phyloP scores from a whole-genome alignment of 2,888 invertebrate species.

The Zele albiditarsus region DNA sequence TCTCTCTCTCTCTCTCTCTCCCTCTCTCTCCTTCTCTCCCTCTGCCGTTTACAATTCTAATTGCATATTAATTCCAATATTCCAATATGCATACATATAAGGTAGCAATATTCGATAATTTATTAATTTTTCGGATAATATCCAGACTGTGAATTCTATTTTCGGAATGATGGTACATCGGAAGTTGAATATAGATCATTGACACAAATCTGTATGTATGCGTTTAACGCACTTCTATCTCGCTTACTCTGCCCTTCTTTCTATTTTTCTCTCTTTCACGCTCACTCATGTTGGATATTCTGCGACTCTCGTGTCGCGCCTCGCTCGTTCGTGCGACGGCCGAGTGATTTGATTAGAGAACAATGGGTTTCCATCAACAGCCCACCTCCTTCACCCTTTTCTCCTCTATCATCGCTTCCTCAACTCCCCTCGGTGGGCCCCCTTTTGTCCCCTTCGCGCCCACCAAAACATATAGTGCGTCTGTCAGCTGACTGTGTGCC shows the following conservation, averaged over 20 bases:
- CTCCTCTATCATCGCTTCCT: slow-evolving; percentile 38
- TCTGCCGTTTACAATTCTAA: too few species aligned
- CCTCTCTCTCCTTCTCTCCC: too few species aligned
- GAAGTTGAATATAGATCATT: slow-evolving; percentile 37
- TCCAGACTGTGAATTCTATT: not conserved
- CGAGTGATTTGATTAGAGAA: slow-evolving; percentile 73
- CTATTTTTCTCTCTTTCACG: slow-evolving; percentile 23
- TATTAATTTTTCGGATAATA: not conserved
- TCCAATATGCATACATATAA: not conserved
- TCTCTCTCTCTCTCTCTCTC: too few species aligned
- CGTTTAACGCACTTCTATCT: slow-evolving; percentile 31
- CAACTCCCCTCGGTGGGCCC: slow-evolving; percentile 11
- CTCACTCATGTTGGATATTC: not conserved
- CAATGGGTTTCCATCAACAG: slow-evolving; percentile 73
- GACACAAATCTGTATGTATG: slow-evolving; percentile 31
- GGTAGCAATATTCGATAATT: not conserved
- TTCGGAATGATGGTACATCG: not conserved
- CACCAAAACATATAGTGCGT: slow-evolving; percentile 50
- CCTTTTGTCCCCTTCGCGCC: slow-evolving; percentile 46
- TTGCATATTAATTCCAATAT: not conserved
- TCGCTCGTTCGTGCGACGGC: slow-evolving; percentile 55
- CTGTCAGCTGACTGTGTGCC: slow-evolving; percentile 65
- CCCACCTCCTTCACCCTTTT: slow-evolving; percentile 52
- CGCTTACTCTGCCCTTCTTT: not conserved
- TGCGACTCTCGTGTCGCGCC: slow-evolving; percentile 23